These are phyloP conservation scores for Aphelocoma coerulescens DNA, from an alignment of 2,113 vertebrate genomes.

Conservation along the genomic window DNA sequence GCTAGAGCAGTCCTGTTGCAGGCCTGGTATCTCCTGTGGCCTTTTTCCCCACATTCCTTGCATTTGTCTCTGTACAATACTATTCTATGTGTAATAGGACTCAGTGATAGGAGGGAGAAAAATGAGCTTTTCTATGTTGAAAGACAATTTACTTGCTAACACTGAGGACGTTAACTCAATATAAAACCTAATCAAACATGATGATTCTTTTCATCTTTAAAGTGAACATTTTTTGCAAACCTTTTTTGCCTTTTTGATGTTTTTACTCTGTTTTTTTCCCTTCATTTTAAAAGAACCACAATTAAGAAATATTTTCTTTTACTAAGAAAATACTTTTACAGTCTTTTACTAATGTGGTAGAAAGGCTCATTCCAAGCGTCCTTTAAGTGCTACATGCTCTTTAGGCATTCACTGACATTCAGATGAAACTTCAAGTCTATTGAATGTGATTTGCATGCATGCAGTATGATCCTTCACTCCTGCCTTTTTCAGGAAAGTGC, in stretches of 20 bases:
- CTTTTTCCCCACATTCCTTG: conserved; percentile 42
- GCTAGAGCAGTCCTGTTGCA: conserved; percentile 62
- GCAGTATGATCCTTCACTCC: conserved; percentile 42
- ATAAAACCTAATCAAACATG: not conserved
- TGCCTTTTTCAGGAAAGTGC: conserved; percentile 39
- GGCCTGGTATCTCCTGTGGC: conserved; percentile 59
- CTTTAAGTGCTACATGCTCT: conserved; percentile 39
- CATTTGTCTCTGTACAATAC: conserved; percentile 24
- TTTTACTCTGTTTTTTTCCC: not conserved
- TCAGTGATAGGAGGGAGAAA: not conserved
- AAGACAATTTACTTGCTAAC: not conserved
- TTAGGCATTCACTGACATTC: conserved; percentile 28
- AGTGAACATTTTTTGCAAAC: not conserved
- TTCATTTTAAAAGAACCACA: conserved; percentile 1
- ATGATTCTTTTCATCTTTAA: not conserved
- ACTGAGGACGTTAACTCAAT: not conserved
- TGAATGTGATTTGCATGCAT: conserved; percentile 57
- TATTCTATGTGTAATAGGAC: not conserved
- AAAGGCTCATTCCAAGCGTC: conserved; percentile 34
- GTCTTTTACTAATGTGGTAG: conserved; percentile 20
- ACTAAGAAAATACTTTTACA: not conserved
- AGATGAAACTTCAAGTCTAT: conserved; percentile 26
- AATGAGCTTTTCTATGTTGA: not conserved
- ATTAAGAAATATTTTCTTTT: conserved; percentile 1
- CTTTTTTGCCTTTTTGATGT: not conserved